Conservation (phyloP, 2,888 invertebrate genomes). For the Taphrorychus bicolor region DNA sequence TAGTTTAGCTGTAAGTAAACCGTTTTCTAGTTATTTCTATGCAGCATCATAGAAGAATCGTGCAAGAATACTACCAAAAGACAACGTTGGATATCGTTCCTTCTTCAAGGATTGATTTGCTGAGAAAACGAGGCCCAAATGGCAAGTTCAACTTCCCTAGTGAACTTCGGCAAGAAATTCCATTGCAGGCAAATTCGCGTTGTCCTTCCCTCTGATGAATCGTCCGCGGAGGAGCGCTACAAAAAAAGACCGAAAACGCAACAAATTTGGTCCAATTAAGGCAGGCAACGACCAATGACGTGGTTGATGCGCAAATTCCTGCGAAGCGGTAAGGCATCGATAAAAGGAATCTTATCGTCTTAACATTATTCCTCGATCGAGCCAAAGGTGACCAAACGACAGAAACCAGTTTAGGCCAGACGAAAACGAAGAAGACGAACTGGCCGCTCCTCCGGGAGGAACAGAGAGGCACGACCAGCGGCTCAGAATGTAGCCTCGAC, state of each 20-base stretch:
- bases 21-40: no score
- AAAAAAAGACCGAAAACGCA: constrained; percentile 43
- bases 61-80: no score
- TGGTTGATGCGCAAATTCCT: constrained; percentile 45
- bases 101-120: no score
- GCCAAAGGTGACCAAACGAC: constrained; percentile 48
- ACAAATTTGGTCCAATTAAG: constrained; percentile 53
- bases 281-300: constrained; percentile 17
- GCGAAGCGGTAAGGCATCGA: constrained; percentile 52
- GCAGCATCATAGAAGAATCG: no score
- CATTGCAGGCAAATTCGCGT: neutral
- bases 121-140: no score
- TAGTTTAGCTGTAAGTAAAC: no score
- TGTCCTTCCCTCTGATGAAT: neutral
- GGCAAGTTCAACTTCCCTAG: no score
- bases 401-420: constrained; percentile 44
- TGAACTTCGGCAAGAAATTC: no score
- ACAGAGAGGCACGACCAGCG: constrained; percentile 14
- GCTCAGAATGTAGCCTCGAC: constrained; percentile 47
- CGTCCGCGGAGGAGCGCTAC: neutral
- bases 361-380: constrained; percentile 50
- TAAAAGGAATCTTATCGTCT: constrained; percentile 50
- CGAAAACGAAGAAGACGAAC: constrained; percentile 34
- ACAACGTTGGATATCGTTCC: no score
- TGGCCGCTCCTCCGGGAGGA: neutral